Evolutionary conservation across 2,797 vertebrate genomes (phyloP).

Genomic region (Clarias pachynema): DNA sequence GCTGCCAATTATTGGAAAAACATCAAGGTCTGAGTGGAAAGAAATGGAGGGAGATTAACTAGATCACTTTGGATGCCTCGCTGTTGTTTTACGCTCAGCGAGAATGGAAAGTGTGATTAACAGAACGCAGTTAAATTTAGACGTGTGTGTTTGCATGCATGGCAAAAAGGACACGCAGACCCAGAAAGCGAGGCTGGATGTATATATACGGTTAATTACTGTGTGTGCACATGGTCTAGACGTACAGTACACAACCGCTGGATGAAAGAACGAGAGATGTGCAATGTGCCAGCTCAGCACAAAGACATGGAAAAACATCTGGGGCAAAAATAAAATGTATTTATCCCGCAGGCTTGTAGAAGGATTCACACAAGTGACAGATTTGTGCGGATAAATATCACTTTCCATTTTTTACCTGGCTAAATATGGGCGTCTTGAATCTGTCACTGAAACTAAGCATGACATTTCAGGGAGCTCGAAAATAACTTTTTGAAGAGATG

Average conservation of each 20-base stretch:
- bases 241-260: conserved; percentile 33
- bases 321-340: conserved; percentile 16
- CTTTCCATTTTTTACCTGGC: conserved; percentile 49
- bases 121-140: conserved; percentile 8
- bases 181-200: background rate
- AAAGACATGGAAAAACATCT: conserved; percentile 20
- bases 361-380: conserved; percentile 23
- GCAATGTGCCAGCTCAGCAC: conserved; percentile 28
- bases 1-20: conserved; percentile 95
- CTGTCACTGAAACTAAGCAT: conserved; percentile 17
- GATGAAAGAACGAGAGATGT: conserved; percentile 21
- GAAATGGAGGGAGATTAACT: conserved; percentile 55
- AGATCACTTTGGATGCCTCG: conserved; percentile 34
- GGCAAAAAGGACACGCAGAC: conserved; percentile 10
- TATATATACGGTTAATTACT: conserved; percentile 29
- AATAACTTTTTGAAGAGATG: conserved; percentile 5
- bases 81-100: conserved; percentile 27
- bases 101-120: conserved; percentile 29
- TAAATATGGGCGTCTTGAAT: conserved; percentile 32
- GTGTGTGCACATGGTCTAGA: conserved; percentile 16
- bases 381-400: conserved; percentile 27
- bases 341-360: background rate
- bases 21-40: conserved; percentile 82
- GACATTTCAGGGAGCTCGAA: conserved; percentile 12
- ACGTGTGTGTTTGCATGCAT: conserved; percentile 6